Conservation (phyloP, 2,888 invertebrate species). For the Rosalia funebris region DNA sequence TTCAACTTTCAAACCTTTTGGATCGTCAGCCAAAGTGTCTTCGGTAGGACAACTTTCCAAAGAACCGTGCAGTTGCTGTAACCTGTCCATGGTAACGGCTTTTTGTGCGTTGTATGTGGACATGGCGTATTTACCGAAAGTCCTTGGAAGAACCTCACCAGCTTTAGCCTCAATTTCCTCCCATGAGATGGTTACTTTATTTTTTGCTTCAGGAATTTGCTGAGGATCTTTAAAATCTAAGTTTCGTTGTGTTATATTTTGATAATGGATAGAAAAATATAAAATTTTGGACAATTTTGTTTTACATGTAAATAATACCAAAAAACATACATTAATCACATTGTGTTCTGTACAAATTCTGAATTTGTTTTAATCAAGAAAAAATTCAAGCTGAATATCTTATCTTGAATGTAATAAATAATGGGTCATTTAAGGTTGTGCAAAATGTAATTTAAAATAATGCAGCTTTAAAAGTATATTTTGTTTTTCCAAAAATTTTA, state of each 20-base stretch:
- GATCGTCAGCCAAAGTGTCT: conserved; percentile 68
- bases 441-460: no score
- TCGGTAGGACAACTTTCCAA: conserved; percentile 75
- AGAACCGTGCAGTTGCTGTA: conserved; percentile 78
- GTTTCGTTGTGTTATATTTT: no score
- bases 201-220: not conserved
- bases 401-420: no score
- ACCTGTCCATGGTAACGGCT: conserved; percentile 75
- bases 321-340: not conserved
- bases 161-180: conserved; percentile 68
- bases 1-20: conserved; percentile 71
- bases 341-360: not conserved
- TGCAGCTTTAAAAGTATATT: no score
- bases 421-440: no score
- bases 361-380: no score
- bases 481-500: no score
- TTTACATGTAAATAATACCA: not conserved
- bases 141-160: conserved; percentile 67
- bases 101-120: conserved; percentile 76
- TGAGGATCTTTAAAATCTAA: no score
- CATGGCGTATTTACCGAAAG: conserved; percentile 72
- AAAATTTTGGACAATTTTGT: no score
- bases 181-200: conserved; percentile 61
- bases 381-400: no score
- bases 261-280: no score